Evolutionary conservation across 2,888 invertebrate species (phyloP).

Genomic region (Allolobophora icterica): DNA sequence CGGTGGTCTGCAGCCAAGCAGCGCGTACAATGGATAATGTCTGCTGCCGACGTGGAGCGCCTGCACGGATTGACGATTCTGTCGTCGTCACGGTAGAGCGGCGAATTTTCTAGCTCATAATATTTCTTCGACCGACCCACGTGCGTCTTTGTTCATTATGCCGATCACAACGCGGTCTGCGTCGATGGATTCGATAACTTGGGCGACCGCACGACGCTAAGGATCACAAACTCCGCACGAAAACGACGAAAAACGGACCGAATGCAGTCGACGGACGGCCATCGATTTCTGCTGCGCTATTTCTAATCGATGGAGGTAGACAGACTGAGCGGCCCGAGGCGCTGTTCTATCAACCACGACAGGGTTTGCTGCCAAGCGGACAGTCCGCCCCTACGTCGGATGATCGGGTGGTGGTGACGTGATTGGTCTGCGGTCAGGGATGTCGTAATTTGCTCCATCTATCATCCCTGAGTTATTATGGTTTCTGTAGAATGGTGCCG

Average conservation of each 20-base stretch:
- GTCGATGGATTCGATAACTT: not conserved
- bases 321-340: not conserved
- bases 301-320: not conserved
- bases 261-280: not conserved
- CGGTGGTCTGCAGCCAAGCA: not conserved
- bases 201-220: not conserved
- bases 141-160: not conserved
- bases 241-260: not conserved
- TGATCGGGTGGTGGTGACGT: not conserved
- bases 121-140: not conserved
- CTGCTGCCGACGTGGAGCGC: not conserved
- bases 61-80: not conserved
- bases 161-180: not conserved
- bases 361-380: not conserved
- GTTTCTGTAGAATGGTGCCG: not conserved
- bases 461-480: not conserved
- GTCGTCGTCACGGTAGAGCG: slow-evolving; percentile 11
- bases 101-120: not conserved
- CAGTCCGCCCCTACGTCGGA: not conserved
- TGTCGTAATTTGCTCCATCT: not conserved
- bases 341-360: not conserved
- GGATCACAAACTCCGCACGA: slow-evolving; percentile 11
- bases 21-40: not conserved
- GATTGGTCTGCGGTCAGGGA: not conserved
- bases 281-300: not conserved